A percentile compares a stretch with the other conserved stretches of the same genome.
Conservation (phyloP, 2,888 invertebrate genomes). For the Mellilla xanthometata region DNA sequence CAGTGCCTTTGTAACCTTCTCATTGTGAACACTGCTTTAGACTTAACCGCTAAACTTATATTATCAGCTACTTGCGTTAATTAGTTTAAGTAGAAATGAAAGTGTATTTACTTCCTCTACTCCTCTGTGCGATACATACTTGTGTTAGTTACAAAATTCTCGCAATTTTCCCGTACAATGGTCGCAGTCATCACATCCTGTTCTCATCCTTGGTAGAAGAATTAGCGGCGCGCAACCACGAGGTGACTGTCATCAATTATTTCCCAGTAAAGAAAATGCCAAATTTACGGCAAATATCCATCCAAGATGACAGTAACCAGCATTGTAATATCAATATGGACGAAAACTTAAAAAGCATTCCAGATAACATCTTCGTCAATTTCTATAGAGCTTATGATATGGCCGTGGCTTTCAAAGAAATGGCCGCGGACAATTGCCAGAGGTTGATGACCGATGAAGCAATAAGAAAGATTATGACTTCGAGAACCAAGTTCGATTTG, state of each 20-base stretch:
- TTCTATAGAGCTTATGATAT: conserved; percentile 30
- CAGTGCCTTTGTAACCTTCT: conserved; percentile 5
- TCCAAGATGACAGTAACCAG: conserved; percentile 25
- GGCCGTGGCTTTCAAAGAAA: conserved; percentile 25
- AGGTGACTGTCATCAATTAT: conserved; percentile 53
- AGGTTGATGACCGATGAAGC: conserved; percentile 35
- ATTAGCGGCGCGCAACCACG: conserved; percentile 47
- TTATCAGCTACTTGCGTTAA: no score
- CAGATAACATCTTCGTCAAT: conserved; percentile 22
- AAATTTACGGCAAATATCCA: conserved; percentile 56
- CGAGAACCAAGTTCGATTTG: conserved; percentile 71
- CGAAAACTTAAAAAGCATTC: conserved; percentile 25
- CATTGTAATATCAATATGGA: conserved; percentile 28
- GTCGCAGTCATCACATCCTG: conserved; percentile 46
- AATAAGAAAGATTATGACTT: conserved; percentile 37
- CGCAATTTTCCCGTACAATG: conserved; percentile 45
- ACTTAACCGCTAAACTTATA: background rate
- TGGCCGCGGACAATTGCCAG: conserved; percentile 39
- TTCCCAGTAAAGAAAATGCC: conserved; percentile 50
- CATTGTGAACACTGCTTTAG: background rate
- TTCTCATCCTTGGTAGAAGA: conserved; percentile 43
- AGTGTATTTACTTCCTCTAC: conserved; percentile 1
- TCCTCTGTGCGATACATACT: conserved; percentile 7
- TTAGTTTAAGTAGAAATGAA: no score
- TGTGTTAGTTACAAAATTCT: conserved; percentile 38